A percentile compares a stretch with the other conserved stretches of the same genome.
Evolutionary conservation across 2,113 vertebrate species (phyloP).

Genomic region (Edolisoma coerulescens): DNA sequence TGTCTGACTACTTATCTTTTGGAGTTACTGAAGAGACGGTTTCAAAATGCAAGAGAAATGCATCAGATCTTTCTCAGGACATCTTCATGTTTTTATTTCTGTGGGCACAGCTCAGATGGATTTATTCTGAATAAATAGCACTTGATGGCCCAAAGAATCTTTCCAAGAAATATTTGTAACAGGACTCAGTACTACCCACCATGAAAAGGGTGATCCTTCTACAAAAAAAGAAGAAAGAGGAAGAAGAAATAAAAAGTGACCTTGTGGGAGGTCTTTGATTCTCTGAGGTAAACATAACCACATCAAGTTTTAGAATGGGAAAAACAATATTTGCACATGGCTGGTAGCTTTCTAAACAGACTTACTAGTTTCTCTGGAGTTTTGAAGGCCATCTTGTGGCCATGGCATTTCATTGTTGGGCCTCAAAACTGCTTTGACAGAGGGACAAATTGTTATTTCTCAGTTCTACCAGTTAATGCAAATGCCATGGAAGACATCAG

Average conservation of each 20-base stretch:
- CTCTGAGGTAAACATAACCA: not conserved
- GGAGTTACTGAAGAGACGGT: not conserved
- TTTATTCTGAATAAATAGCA: not conserved
- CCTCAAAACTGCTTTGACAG: not conserved
- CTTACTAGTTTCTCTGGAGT: not conserved
- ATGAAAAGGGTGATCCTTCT: not conserved
- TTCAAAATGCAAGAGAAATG: not conserved
- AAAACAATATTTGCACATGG: not conserved
- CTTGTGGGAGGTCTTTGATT: not conserved
- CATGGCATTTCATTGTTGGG: not conserved
- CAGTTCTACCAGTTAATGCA: not conserved
- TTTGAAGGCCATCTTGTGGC: conserved; percentile 7
- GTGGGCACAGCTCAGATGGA: not conserved
- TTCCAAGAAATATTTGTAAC: not conserved
- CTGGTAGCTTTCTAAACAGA: not conserved
- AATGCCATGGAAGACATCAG: not conserved
- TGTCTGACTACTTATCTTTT: not conserved
- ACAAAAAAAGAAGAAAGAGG: not conserved
- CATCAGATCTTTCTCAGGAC: not conserved
- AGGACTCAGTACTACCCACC: not conserved
- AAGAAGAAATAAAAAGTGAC: not conserved
- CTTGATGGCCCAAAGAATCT: not conserved
- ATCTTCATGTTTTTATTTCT: not conserved
- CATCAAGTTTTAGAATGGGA: not conserved
- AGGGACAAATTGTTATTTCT: not conserved